Percentiles rank a stretch among this genome's conserved stretches.
phyloP scores from a whole-genome alignment of 1,140 invertebrate genomes.

The Eumaeus atala region DNA sequence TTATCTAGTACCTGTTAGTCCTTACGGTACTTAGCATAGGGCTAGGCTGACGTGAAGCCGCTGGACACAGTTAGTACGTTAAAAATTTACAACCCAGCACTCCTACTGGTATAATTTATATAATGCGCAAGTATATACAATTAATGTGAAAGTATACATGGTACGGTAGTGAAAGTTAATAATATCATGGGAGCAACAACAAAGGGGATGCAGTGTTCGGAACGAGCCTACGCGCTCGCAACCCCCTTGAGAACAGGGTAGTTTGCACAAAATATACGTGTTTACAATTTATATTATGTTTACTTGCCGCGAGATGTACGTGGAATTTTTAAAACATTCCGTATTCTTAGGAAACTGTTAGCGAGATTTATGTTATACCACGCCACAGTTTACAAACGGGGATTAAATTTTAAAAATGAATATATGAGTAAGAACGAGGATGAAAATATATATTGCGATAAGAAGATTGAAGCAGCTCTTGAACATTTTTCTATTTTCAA shows the following conservation, averaged over 20 bases:
- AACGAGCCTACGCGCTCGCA: constrained; percentile 25
- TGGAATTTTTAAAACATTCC: constrained; percentile 1
- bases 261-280: constrained; percentile 29
- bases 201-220: constrained; percentile 20
- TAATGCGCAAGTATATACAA: too few relatives aligned
- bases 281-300: constrained; percentile 24
- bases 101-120: too few relatives aligned
- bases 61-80: too few relatives aligned
- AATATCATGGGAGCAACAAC: constrained; percentile 21
- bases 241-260: constrained; percentile 22
- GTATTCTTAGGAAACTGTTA: constrained; percentile 9
- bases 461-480: too few relatives aligned
- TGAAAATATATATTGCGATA: too few relatives aligned
- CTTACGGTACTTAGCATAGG: too few relatives aligned
- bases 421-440: not conserved
- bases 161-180: constrained; percentile 22
- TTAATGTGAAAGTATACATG: too few relatives aligned
- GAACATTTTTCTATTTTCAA: too few relatives aligned
- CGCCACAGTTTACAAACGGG: not conserved
- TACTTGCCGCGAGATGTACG: constrained; percentile 1
- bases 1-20: too few relatives aligned
- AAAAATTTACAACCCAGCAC: too few relatives aligned
- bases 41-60: too few relatives aligned
- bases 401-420: constrained; percentile 1
- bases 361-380: constrained; percentile 5